phyloP scores from a whole-genome alignment of 2,888 invertebrate species.

The Zygothrica quintamaculata region DNA sequence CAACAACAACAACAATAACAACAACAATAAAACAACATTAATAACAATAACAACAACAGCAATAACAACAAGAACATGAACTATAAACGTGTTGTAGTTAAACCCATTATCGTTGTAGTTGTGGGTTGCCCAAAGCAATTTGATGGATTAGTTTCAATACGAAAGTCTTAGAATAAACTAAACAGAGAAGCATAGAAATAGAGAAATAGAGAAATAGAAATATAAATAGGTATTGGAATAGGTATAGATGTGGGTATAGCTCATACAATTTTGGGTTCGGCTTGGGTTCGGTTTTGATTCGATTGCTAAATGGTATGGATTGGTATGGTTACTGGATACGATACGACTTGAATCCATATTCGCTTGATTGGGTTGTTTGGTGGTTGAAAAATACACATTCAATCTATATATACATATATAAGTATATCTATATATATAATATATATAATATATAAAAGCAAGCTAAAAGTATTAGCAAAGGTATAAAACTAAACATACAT shows the following conservation, averaged over 20 bases:
- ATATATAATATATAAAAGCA: slow-evolving; percentile 26
- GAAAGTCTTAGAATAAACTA: slow-evolving; percentile 40
- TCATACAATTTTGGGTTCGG: slow-evolving; percentile 47
- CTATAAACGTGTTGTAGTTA: slow-evolving; percentile 66
- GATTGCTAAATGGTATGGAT: slow-evolving; percentile 11
- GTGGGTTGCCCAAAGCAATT: slow-evolving; percentile 72
- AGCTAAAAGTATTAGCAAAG: slow-evolving; percentile 64
- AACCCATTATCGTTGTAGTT: slow-evolving; percentile 69
- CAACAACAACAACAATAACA: slow-evolving; percentile 13
- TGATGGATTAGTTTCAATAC: slow-evolving; percentile 77
- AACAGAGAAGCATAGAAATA: slow-evolving; percentile 6
- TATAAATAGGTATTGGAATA: slow-evolving; percentile 55
- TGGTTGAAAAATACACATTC: slow-evolving; percentile 63
- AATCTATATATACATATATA: slow-evolving; percentile 33
- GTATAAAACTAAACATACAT: slow-evolving; percentile 66
- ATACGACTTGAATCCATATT: no score
- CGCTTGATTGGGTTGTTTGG: slow-evolving; percentile 41
- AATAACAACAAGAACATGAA: slow-evolving; percentile 30
- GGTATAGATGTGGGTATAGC: slow-evolving; percentile 63
- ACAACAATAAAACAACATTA: slow-evolving; percentile 44
- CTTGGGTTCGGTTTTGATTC: slow-evolving; percentile 31
- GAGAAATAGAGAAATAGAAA: slow-evolving; percentile 17
- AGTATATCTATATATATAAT: slow-evolving; percentile 30
- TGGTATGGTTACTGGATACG: no score
- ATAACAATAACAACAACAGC: no score